Conservation (phyloP, 2,888 invertebrate species). For the Synanthedon vespiformis region DNA sequence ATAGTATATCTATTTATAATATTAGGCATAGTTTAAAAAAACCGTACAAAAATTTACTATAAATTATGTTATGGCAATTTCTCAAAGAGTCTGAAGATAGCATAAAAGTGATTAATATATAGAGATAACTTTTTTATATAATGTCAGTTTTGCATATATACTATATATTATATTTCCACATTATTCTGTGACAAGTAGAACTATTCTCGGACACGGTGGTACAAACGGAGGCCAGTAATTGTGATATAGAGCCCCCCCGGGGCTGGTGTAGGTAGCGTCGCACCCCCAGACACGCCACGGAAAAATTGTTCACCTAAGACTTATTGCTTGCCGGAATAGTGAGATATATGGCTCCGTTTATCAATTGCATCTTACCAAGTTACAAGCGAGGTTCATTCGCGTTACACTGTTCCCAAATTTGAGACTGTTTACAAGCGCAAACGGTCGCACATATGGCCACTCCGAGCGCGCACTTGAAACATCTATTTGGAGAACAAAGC, state of each 20-base stretch:
- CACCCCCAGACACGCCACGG: slow-evolving; percentile 24
- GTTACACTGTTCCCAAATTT: too few species aligned
- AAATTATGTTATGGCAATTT: too few species aligned
- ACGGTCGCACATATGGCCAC: not conserved
- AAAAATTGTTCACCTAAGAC: slow-evolving; percentile 29
- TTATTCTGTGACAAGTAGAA: slow-evolving; percentile 4
- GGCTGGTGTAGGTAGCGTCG: slow-evolving; percentile 23
- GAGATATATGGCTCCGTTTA: slow-evolving; percentile 11
- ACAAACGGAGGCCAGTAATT: slow-evolving; percentile 29
- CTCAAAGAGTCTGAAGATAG: too few species aligned
- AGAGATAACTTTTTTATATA: too few species aligned
- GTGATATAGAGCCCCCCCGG: slow-evolving; percentile 54
- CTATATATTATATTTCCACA: too few species aligned
- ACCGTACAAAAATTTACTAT: too few species aligned
- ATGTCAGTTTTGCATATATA: too few species aligned
- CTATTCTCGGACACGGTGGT: not conserved
- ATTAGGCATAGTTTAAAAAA: too few species aligned
- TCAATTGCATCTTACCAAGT: slow-evolving; percentile 1
- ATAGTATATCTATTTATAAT: too few species aligned
- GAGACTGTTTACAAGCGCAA: too few species aligned
- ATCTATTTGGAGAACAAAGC: slow-evolving; percentile 59
- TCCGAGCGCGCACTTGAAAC: slow-evolving; percentile 32
- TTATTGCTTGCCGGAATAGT: slow-evolving; percentile 17
- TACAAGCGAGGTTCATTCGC: too few species aligned
- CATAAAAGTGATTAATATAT: too few species aligned